Evolutionary conservation across 2,888 invertebrate genomes (phyloP).

Genomic region (Drosophila eohydei): DNA sequence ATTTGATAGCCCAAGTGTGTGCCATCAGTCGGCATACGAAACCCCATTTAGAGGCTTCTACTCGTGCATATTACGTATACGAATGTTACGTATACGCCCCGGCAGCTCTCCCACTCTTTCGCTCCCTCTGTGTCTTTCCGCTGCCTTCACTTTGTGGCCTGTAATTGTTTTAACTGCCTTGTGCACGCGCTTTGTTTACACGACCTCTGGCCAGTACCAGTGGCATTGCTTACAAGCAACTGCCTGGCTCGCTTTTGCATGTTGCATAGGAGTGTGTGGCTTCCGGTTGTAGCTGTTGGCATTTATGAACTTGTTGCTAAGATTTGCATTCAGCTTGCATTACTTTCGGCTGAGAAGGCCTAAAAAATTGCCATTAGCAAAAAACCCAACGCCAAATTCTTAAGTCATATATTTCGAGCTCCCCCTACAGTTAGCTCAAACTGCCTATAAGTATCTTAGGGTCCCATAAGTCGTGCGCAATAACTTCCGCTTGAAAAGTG

Average conservation of each 20-base stretch:
- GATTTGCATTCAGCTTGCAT: constrained; percentile 44
- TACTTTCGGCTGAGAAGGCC: background rate
- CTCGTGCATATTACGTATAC: constrained; percentile 54
- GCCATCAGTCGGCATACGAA: constrained; percentile 39
- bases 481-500: constrained; percentile 32
- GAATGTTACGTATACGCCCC: constrained; percentile 58
- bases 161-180: constrained; percentile 72
- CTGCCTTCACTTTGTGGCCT: constrained; percentile 68
- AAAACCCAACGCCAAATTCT: background rate
- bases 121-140: constrained; percentile 1
- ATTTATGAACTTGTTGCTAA: constrained; percentile 37
- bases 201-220: constrained; percentile 23
- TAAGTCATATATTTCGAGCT: background rate
- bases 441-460: constrained; percentile 5
- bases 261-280: background rate
- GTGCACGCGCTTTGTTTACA: constrained; percentile 63
- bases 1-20: constrained; percentile 79
- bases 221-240: constrained; percentile 27
- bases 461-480: constrained; percentile 37
- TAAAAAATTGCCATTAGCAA: constrained; percentile 12
- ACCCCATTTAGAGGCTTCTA: background rate
- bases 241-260: constrained; percentile 18
- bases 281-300: constrained; percentile 6
- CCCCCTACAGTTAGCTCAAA: constrained; percentile 4
- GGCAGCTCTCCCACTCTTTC: constrained; percentile 10